These are phyloP conservation scores for Falco rusticolus DNA, from an alignment of 2,797 vertebrate genomes.

Conservation along the genomic window DNA sequence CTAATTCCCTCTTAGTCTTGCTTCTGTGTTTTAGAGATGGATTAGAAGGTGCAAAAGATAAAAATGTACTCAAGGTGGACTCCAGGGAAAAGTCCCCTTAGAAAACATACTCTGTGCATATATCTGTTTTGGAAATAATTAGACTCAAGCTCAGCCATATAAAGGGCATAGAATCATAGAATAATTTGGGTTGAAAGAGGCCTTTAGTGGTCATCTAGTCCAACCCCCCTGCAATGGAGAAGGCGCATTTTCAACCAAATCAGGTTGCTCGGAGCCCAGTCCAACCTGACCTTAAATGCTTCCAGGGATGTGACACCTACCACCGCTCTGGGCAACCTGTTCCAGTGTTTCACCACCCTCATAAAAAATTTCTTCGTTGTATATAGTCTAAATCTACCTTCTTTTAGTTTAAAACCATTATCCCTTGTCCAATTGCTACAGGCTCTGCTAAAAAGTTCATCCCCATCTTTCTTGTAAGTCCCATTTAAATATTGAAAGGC, in stretches of 20 bases:
- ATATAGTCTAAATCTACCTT: not conserved
- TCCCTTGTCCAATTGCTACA: no score
- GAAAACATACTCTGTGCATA: not conserved
- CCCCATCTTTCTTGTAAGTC: no score
- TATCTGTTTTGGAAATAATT: not conserved
- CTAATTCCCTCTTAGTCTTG: slow-evolving; percentile 35
- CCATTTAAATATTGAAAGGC: no score
- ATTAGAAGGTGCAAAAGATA: slow-evolving; percentile 44
- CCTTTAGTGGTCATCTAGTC: not conserved
- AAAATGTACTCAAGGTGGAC: slow-evolving; percentile 23
- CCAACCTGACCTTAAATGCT: not conserved
- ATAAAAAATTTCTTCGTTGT: not conserved
- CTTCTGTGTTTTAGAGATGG: slow-evolving; percentile 7
- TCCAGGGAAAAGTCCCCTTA: not conserved
- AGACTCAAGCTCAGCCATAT: not conserved
- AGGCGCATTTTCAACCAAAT: not conserved
- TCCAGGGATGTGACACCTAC: not conserved
- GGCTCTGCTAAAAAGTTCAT: no score
- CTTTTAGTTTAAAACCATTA: not conserved
- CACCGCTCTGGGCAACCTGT: not conserved
- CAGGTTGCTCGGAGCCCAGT: not conserved
- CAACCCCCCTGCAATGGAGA: not conserved
- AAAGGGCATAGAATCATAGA: not conserved
- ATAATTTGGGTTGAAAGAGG: not conserved
- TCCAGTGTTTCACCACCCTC: not conserved